A percentile compares a stretch with the other conserved stretches of the same genome.
phyloP scores from a whole-genome alignment of 2,888 invertebrate genomes.

The Tipula confusa region DNA sequence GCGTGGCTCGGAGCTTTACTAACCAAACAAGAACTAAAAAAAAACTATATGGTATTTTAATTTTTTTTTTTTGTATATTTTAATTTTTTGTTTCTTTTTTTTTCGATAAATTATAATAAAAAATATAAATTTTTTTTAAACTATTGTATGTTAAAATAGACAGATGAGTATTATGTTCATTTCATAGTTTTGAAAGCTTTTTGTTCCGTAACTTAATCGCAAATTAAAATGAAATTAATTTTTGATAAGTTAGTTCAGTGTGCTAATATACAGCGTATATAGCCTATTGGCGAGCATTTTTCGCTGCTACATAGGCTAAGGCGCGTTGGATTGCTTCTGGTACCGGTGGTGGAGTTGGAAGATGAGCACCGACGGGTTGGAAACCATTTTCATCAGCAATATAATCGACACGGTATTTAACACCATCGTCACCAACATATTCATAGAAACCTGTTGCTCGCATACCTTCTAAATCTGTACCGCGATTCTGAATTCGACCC shows the following conservation, averaged over 20 bases:
- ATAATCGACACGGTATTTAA: neutral
- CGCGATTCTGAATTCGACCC: constrained; percentile 53
- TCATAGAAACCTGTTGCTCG: neutral
- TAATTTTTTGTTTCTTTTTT: neutral
- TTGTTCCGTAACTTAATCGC: neutral
- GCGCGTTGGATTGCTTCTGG: constrained; percentile 53
- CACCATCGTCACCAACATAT: neutral
- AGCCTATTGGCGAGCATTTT: constrained; percentile 3
- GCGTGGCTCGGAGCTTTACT: neutral
- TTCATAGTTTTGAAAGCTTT: neutral
- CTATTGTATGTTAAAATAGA: neutral
- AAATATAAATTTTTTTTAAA: neutral
- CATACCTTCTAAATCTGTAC: constrained; percentile 50
- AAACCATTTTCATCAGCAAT: constrained; percentile 30
- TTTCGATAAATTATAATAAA: neutral
- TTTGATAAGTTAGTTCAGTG: neutral
- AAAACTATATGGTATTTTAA: neutral
- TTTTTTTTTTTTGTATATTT: neutral
- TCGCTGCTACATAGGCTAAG: constrained; percentile 39
- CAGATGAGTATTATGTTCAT: neutral
- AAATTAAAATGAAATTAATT: constrained; percentile 5
- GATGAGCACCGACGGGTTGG: constrained; percentile 37
- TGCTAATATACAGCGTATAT: too few relatives aligned
- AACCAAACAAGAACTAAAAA: neutral
- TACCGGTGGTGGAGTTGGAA: constrained; percentile 41